Conservation (phyloP, 2,888 invertebrate genomes). For the Drosophila villosipedis region DNA sequence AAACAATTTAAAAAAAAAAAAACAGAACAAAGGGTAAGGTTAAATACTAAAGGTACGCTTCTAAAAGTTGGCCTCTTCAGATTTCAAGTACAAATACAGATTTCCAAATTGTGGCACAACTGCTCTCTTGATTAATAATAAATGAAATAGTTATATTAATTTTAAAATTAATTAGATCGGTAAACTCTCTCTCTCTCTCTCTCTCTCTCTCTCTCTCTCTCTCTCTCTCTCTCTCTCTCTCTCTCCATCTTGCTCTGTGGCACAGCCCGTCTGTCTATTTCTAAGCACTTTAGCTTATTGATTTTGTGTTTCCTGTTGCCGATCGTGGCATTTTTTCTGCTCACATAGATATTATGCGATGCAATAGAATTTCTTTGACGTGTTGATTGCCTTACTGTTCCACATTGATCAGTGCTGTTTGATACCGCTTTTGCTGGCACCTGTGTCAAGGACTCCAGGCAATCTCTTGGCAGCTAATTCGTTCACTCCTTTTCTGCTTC, state of each 20-base stretch:
- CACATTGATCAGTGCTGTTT: constrained; percentile 55
- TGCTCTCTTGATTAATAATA: not conserved
- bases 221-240: no score
- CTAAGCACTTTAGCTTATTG: not conserved
- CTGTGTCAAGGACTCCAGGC: constrained; percentile 70
- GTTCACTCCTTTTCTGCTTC: constrained; percentile 20
- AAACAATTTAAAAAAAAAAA: not conserved
- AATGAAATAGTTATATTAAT: not conserved
- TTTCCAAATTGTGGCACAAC: not conserved
- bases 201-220: no score
- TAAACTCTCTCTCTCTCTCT: not conserved
- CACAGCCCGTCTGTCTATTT: not conserved
- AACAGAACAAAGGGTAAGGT: constrained; percentile 1
- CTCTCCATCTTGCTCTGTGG: not conserved
- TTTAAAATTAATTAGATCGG: not conserved
- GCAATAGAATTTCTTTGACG: not conserved
- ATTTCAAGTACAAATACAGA: not conserved
- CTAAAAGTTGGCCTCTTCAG: not conserved
- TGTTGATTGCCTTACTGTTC: not conserved
- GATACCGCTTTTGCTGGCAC: constrained; percentile 54
- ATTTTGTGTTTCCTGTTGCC: not conserved
- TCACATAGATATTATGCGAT: not conserved
- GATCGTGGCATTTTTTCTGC: not conserved
- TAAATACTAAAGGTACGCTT: not conserved
- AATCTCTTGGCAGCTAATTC: constrained; percentile 26